Percentiles rank a stretch among this genome's conserved stretches.
These are phyloP conservation scores for Dryas iulia DNA, from an alignment of 1,140 invertebrate species.

Conservation along the genomic window DNA sequence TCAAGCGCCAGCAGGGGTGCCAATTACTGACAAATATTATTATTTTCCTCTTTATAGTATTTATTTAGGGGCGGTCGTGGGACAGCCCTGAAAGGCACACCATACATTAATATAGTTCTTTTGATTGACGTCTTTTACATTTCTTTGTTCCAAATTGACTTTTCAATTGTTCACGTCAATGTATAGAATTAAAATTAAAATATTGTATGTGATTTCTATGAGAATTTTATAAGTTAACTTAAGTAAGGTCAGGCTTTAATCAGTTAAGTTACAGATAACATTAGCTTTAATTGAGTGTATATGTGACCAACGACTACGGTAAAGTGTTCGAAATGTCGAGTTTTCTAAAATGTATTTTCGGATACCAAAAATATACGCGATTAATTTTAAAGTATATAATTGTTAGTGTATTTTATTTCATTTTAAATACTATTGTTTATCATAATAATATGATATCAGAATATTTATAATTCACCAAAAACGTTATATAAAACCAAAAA, in stretches of 20 bases:
- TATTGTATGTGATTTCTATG: not conserved
- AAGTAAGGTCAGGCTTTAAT: not conserved
- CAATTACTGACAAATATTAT: conserved; percentile 74
- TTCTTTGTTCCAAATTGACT: conserved; percentile 66
- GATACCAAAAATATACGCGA: too few relatives aligned
- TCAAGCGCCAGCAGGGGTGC: conserved; percentile 66
- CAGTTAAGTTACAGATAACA: not conserved
- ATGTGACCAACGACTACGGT: too few relatives aligned
- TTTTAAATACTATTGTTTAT: too few relatives aligned
- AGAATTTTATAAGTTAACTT: not conserved
- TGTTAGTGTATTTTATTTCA: too few relatives aligned
- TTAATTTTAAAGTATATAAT: too few relatives aligned
- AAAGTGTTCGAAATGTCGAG: too few relatives aligned
- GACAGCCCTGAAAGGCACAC: conserved; percentile 74
- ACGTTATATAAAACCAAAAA: not conserved
- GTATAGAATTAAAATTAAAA: not conserved
- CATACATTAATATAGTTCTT: conserved; percentile 70
- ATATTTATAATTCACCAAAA: not conserved
- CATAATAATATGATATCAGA: not conserved
- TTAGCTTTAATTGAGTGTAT: too few relatives aligned
- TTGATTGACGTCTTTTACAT: conserved; percentile 71
- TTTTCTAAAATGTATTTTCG: too few relatives aligned
- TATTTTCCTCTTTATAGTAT: conserved; percentile 58
- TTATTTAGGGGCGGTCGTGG: conserved; percentile 77
- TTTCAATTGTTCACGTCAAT: conserved; percentile 44